phyloP scores from a whole-genome alignment of 2,888 invertebrate genomes.

The Myopa testacea region DNA sequence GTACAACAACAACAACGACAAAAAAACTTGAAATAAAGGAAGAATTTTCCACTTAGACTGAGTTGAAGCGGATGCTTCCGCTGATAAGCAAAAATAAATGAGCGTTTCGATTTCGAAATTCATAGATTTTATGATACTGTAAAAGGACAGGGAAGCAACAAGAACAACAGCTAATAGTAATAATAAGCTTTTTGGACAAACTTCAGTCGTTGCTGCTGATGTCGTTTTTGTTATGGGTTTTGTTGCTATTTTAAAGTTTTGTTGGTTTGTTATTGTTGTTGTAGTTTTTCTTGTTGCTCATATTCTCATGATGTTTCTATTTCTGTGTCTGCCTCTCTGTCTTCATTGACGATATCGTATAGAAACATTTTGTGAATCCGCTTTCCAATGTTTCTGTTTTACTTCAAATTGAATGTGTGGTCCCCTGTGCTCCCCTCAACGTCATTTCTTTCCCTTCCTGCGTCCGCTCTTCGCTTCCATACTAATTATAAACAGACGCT shows the following conservation, averaged over 20 bases:
- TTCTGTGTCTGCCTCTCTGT: not conserved
- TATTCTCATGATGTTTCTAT: not conserved
- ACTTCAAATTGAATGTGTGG: no score
- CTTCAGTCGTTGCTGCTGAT: not conserved
- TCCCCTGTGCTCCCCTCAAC: no score
- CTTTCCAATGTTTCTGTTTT: no score
- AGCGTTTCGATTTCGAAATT: not conserved
- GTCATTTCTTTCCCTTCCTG: no score
- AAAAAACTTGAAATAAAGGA: not conserved
- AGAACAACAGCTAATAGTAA: not conserved
- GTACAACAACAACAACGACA: not conserved
- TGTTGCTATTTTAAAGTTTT: not conserved
- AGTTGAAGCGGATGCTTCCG: no score
- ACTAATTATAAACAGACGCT: slow-evolving; percentile 27
- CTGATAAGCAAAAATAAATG: slow-evolving; percentile 18
- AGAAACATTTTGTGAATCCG: no score
- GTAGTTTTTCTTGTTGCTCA: not conserved
- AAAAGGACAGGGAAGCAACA: not conserved
- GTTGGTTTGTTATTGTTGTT: not conserved
- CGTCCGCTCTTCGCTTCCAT: no score
- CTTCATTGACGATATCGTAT: not conserved
- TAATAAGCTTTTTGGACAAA: slow-evolving; percentile 9
- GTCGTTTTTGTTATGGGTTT: not conserved
- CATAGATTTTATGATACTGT: not conserved
- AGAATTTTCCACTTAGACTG: slow-evolving; percentile 10